Conservation (phyloP, 2,888 invertebrate genomes). For the Physocephala rufipes region DNA sequence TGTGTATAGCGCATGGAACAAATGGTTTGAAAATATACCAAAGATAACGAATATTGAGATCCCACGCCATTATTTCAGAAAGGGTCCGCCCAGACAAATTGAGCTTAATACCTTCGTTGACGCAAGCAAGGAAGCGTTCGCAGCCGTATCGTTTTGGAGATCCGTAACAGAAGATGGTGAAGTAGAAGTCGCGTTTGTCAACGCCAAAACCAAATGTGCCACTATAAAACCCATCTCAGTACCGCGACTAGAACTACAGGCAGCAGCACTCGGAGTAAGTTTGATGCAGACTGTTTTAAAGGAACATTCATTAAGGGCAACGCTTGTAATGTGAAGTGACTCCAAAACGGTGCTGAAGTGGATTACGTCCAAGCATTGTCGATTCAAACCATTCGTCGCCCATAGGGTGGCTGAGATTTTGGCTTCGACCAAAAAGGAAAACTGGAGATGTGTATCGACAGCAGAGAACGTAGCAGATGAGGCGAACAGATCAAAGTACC, state of each 20-base stretch:
- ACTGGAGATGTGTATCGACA: slow-evolving; percentile 40
- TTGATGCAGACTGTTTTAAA: slow-evolving; percentile 9
- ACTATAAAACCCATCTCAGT: slow-evolving; percentile 15
- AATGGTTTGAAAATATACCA: slow-evolving; percentile 12
- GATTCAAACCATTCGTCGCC: slow-evolving; percentile 45
- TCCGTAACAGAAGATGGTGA: background rate
- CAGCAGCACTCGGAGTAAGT: slow-evolving; percentile 35
- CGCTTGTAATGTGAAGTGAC: slow-evolving; percentile 21
- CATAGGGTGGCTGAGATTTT: slow-evolving; percentile 45
- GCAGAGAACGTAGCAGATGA: slow-evolving; percentile 34
- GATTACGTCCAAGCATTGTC: slow-evolving; percentile 27
- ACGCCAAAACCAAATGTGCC: slow-evolving; percentile 12
- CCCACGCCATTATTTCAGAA: slow-evolving; percentile 31
- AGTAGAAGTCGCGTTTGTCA: background rate
- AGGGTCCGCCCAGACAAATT: background rate
- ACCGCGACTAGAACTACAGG: slow-evolving; percentile 36
- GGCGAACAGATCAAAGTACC: slow-evolving; percentile 34
- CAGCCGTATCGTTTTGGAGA: slow-evolving; percentile 3
- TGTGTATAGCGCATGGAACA: slow-evolving; percentile 22
- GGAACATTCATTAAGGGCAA: slow-evolving; percentile 20
- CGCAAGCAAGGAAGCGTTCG: slow-evolving; percentile 7
- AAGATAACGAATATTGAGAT: slow-evolving; percentile 20
- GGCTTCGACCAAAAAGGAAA: slow-evolving; percentile 34
- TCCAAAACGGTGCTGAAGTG: slow-evolving; percentile 40
- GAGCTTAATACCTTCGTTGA: slow-evolving; percentile 10